These are phyloP conservation scores for Urophycis tenuis DNA, from an alignment of 2,797 vertebrate species.

Conservation along the genomic window DNA sequence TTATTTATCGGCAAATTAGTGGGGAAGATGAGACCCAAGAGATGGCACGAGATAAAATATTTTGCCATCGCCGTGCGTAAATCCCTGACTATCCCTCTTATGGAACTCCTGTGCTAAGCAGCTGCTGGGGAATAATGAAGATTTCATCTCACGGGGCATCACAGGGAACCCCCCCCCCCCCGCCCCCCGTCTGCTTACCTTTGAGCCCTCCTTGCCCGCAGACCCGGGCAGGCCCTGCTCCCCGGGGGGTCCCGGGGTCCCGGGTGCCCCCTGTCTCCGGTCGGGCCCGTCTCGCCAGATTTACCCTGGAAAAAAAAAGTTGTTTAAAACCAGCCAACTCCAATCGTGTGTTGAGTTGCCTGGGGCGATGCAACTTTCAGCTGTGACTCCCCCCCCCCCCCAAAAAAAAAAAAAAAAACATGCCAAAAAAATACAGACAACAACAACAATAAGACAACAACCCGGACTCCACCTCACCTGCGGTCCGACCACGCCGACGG, in stretches of 20 bases:
- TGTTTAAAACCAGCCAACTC: not conserved
- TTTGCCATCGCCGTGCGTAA: constrained; percentile 34
- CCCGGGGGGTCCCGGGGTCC: constrained; percentile 87
- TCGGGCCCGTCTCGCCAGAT: constrained; percentile 81
- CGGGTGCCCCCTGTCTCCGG: constrained; percentile 87
- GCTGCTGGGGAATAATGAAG: not conserved
- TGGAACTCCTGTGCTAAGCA: not conserved
- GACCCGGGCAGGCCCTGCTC: constrained; percentile 86
- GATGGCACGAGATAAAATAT: constrained; percentile 40
- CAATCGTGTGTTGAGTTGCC: not conserved
- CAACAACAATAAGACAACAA: not conserved
- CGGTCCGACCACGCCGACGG: constrained; percentile 84
- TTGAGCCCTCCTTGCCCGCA: constrained; percentile 85
- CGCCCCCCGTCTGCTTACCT: constrained; percentile 68
- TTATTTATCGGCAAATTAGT: constrained; percentile 60
- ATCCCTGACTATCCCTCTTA: not conserved
- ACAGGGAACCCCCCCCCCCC: no score
- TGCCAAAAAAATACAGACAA: no score
- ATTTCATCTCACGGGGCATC: not conserved
- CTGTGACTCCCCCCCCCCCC: no score
- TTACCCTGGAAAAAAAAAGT: constrained; percentile 71
- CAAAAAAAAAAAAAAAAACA: no score
- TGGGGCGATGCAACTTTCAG: not conserved
- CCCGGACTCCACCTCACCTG: constrained; percentile 70
- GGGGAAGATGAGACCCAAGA: constrained; percentile 43